Conservation (phyloP, 2,113 vertebrate species). For the Seriola aureovittata region DNA sequence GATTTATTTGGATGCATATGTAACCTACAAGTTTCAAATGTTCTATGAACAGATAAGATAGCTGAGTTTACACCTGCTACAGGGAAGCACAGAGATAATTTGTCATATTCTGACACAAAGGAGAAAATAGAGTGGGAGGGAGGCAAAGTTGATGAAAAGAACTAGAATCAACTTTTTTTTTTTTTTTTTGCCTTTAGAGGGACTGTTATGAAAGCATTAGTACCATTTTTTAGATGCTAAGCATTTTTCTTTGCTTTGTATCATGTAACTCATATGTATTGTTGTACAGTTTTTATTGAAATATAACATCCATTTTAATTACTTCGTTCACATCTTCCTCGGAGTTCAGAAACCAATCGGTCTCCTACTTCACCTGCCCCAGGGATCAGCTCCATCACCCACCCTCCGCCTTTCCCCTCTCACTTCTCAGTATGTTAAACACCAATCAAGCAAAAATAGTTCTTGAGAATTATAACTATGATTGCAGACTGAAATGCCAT, state of each 20-base stretch:
- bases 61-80: slow-evolving; percentile 68
- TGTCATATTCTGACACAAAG: slow-evolving; percentile 73
- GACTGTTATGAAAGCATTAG: slow-evolving; percentile 7
- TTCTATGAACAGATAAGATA: slow-evolving; percentile 73
- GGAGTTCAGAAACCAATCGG: slow-evolving; percentile 51
- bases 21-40: slow-evolving; percentile 76
- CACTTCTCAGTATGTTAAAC: slow-evolving; percentile 34
- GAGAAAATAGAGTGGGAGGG: slow-evolving; percentile 21
- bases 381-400: slow-evolving; percentile 46
- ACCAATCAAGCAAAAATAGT: slow-evolving; percentile 55
- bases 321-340: neutral
- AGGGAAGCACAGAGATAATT: slow-evolving; percentile 67
- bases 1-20: slow-evolving; percentile 79
- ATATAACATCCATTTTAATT: slow-evolving; percentile 42
- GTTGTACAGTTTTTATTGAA: neutral
- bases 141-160: slow-evolving; percentile 34
- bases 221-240: neutral
- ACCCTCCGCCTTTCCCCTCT: slow-evolving; percentile 15
- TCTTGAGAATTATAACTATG: slow-evolving; percentile 34
- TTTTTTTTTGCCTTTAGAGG: neutral
- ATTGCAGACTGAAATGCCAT: slow-evolving; percentile 24
- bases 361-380: slow-evolving; percentile 38
- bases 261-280: slow-evolving; percentile 8
- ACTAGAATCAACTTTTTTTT: neutral
- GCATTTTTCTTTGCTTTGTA: neutral